Evolutionary conservation across 2,888 invertebrate species (phyloP), one percentile per base, ranked within the genome.

Genomic region (Meloe dianella): DNA sequence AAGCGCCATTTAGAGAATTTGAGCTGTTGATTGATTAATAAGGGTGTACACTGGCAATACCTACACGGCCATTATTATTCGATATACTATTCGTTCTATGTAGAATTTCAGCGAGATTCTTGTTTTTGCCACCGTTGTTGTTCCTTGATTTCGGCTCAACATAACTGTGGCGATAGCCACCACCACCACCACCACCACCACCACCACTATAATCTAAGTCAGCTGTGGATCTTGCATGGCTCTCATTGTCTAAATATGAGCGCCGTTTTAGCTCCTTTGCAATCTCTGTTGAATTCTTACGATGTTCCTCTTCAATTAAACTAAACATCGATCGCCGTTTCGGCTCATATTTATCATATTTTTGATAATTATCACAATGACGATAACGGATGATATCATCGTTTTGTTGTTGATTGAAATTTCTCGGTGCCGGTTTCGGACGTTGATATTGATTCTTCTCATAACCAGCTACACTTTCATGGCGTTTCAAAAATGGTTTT

Each of bases 141-240:
- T 70, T 75, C 80, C 22, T 79, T 78, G 47, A 85, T 67, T 89
- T 87, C 20, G 89, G 89, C 73, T 90, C 90, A n/a, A 89, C 90
- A 75, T 90, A 90, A 78, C 90, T 90, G 77, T 90, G 90, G 61
- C 90, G 85, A 68, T 83, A 84, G 0, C 83, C 83, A 5, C 79
- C 81, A 0, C 76, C 65, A 61, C 27, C 27, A 27, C 27, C 27
- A 0, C 83, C 82, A 3, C 80, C 81, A 0, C 76, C 65, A 60
- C 74, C 77, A 0, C 74, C 73, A 2, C 78, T 72, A 72, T 80
- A 79, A 68, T 83, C 83, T 57, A 80, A 60, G 30, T 83, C 83
- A 0, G 72, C 71, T 10, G 77, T 75, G 0, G 81, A 80, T 69
- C 81, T 83, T 4, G 80, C 80, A 56, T 85, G 84, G 5, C 77